phyloP scores from a whole-genome alignment of 2,113 vertebrate species.

The Lepisosteus oculatus region DNA sequence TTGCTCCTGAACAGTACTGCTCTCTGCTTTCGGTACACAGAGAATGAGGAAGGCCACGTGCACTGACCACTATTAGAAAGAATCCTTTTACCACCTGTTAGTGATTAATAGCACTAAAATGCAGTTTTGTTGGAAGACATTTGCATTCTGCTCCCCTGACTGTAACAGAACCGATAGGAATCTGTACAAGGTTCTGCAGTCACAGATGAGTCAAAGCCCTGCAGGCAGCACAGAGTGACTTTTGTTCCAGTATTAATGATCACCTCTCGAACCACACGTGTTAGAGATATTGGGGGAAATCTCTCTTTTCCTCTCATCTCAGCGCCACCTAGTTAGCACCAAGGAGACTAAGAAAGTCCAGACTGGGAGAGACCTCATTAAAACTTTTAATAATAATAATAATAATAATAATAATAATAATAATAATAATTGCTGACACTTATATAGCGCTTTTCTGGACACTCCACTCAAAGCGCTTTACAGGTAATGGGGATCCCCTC shows the following conservation, averaged over 20 bases:
- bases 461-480: no score
- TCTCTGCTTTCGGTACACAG: conserved; percentile 1
- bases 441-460: no score
- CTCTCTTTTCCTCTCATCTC: conserved; percentile 30
- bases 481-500: no score
- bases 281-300: not conserved
- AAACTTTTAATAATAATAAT: not conserved
- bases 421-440: no score
- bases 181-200: not conserved
- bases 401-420: no score
- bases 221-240: conserved; percentile 27
- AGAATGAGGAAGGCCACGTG: conserved; percentile 23
- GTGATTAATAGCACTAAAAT: conserved; percentile 36
- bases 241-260: conserved; percentile 34
- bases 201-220: conserved; percentile 16
- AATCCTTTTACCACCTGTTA: conserved; percentile 34
- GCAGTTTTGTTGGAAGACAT: conserved; percentile 32
- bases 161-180: conserved; percentile 17
- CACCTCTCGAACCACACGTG: not conserved
- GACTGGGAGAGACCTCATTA: not conserved
- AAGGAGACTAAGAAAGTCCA: not conserved
- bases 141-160: conserved; percentile 46
- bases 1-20: conserved; percentile 10
- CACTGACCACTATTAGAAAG: conserved; percentile 12
- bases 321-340: conserved; percentile 51